Percentiles rank a stretch among this genome's conserved stretches.
Conservation (phyloP, 2,113 vertebrate species). For the Thalassoma bifasciatum region DNA sequence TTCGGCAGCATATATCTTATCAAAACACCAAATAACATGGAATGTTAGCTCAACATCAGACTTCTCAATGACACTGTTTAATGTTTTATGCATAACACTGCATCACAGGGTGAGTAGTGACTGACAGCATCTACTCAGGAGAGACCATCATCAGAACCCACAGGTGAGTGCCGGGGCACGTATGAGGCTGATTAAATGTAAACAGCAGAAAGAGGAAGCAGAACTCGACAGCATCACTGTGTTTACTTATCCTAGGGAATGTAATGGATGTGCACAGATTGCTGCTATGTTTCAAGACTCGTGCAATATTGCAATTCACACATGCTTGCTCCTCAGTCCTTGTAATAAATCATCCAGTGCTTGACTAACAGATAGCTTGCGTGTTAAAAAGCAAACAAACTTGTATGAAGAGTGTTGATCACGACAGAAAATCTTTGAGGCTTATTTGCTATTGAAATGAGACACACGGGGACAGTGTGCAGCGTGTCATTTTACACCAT, state of each 20-base stretch:
- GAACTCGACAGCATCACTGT: background rate
- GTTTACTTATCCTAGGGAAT: background rate
- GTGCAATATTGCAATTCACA: background rate
- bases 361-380: background rate
- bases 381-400: background rate
- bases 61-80: background rate
- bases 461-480: background rate
- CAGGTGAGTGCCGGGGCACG: background rate
- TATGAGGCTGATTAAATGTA: background rate
- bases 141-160: conserved; percentile 12
- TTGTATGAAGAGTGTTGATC: background rate
- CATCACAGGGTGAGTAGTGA: background rate
- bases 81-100: conserved; percentile 9
- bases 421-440: background rate
- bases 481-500: background rate
- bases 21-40: background rate
- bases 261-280: background rate
- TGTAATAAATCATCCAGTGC: background rate
- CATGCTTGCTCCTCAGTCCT: background rate
- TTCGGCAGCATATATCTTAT: too few relatives aligned
- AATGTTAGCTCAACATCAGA: conserved; percentile 23
- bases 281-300: background rate
- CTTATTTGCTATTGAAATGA: conserved; percentile 1
- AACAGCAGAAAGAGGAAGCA: background rate
- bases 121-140: background rate